Evolutionary conservation across 2,113 vertebrate species (phyloP).

Genomic region (Amazona guildingii): DNA sequence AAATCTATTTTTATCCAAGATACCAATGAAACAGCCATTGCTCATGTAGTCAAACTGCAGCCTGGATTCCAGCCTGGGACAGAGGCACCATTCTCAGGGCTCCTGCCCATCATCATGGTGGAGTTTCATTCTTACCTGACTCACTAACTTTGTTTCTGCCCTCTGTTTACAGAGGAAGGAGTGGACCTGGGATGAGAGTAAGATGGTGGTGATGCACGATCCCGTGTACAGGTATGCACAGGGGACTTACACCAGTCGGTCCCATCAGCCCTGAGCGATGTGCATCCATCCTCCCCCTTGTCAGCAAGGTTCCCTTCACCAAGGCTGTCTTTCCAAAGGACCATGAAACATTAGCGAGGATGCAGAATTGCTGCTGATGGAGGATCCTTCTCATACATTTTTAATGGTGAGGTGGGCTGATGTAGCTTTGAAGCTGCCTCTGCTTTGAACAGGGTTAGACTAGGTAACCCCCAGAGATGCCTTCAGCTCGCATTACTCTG

Average conservation of each 20-base stretch:
- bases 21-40: neutral
- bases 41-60: neutral
- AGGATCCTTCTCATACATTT: neutral
- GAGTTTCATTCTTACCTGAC: neutral
- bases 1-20: neutral
- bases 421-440: neutral
- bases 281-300: accelerated
- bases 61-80: neutral
- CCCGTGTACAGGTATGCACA: slow-evolving; percentile 80
- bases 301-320: neutral
- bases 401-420: neutral
- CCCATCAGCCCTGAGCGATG: neutral
- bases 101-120: neutral
- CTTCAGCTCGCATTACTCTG: neutral
- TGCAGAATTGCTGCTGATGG: neutral
- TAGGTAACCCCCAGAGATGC: neutral
- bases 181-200: slow-evolving; percentile 85
- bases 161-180: slow-evolving; percentile 81
- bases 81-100: neutral
- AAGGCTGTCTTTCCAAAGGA: neutral
- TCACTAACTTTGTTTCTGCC: neutral
- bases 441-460: neutral
- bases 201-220: slow-evolving; percentile 85
- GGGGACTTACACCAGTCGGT: neutral
- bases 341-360: neutral